Conservation (phyloP, 2,888 invertebrate genomes). For the Oxyscelio sp. region DNA sequence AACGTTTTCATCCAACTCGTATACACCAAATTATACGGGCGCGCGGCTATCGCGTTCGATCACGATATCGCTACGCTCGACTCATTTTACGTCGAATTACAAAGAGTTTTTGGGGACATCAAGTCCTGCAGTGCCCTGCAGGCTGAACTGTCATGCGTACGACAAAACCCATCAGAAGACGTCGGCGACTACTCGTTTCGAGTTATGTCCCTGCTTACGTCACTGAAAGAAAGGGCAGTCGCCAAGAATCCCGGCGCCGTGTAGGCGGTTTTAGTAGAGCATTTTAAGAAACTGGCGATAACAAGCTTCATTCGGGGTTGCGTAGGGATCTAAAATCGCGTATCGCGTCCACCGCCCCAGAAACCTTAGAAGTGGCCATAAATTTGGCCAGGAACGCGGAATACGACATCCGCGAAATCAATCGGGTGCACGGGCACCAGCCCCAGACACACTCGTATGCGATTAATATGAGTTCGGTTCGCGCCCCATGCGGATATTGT, state of each 20-base stretch:
- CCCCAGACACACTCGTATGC: no score
- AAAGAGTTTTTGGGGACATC: slow-evolving; percentile 6
- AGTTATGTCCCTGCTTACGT: background rate
- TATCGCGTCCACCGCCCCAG: background rate
- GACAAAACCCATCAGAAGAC: background rate
- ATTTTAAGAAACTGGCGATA: background rate
- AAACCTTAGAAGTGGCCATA: no score
- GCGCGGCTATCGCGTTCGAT: background rate
- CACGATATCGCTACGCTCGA: background rate
- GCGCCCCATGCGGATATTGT: no score
- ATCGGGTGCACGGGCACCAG: no score
- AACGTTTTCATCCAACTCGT: background rate
- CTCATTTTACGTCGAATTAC: background rate
- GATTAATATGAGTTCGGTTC: no score
- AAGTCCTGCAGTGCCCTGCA: background rate
- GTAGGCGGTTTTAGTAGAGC: background rate
- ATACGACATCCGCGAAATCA: no score
- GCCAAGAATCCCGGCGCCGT: background rate
- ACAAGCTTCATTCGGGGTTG: background rate
- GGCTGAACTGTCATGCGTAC: background rate
- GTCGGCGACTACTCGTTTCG: slow-evolving; percentile 31
- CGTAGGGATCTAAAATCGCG: background rate
- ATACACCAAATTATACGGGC: slow-evolving; percentile 2
- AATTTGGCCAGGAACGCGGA: no score
- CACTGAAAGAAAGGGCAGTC: background rate